Conservation (phyloP, 2,113 vertebrate genomes). For the Sebastes fasciatus region DNA sequence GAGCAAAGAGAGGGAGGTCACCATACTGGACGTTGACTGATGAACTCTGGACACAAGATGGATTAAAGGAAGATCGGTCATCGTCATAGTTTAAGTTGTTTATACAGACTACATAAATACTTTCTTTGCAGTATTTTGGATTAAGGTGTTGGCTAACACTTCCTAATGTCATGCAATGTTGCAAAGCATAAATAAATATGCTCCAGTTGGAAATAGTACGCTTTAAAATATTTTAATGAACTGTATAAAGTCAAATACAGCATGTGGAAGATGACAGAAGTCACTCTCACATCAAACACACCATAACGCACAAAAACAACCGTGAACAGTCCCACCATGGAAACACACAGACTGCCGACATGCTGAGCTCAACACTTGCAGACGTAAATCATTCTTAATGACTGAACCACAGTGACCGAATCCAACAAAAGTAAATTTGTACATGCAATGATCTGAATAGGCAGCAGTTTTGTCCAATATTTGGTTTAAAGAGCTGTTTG, state of each 20-base stretch:
- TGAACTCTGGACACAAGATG: slow-evolving; percentile 15
- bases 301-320: neutral
- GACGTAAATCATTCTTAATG: slow-evolving; percentile 25
- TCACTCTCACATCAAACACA: slow-evolving; percentile 1
- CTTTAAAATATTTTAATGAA: neutral
- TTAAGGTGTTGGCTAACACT: neutral
- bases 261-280: neutral
- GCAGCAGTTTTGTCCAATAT: neutral
- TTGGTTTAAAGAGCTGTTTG: neutral
- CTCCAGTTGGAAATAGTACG: neutral
- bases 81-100: neutral
- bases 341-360: neutral
- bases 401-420: slow-evolving; percentile 10
- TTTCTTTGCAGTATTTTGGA: neutral
- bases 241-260: neutral
- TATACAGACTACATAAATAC: neutral
- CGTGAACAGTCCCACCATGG: neutral
- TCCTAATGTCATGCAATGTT: neutral
- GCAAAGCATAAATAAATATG: neutral
- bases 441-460: neutral
- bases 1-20: slow-evolving; percentile 49
- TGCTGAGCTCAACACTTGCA: neutral
- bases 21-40: slow-evolving; percentile 61
- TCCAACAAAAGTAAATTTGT: neutral
- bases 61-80: neutral